A percentile compares a stretch with the other conserved stretches of the same genome.
Conservation (phyloP, 2,888 invertebrate genomes). For the Conops quadrifasciatus region DNA sequence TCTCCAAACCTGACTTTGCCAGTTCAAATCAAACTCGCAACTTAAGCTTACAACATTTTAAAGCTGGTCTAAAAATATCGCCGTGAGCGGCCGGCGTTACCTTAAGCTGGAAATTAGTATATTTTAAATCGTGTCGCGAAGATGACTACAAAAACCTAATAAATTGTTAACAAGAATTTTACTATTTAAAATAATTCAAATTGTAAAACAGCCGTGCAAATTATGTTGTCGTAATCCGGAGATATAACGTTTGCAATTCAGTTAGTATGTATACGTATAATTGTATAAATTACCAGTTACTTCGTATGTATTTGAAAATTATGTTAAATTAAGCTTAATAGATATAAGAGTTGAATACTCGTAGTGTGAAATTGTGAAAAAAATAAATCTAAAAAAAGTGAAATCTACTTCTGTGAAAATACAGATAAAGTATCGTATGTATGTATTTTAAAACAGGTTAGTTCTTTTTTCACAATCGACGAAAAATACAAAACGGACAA, state of each 20-base stretch:
- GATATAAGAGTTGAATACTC: too few relatives aligned
- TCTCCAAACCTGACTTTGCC: not conserved
- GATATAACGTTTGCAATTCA: not conserved
- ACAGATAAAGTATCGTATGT: too few relatives aligned
- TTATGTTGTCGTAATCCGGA: not conserved
- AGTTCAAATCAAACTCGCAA: constrained; percentile 12
- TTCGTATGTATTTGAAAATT: too few relatives aligned
- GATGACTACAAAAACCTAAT: constrained; percentile 39
- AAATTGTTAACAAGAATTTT: not conserved
- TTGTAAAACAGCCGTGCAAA: not conserved
- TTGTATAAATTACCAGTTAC: too few relatives aligned
- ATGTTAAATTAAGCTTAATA: too few relatives aligned
- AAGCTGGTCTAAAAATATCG: constrained; percentile 1
- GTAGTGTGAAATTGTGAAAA: too few relatives aligned
- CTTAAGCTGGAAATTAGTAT: constrained; percentile 43
- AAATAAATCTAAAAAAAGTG: too few relatives aligned
- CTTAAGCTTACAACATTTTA: not conserved
- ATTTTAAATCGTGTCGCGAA: constrained; percentile 44
- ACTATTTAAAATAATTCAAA: not conserved
- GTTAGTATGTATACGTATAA: too few relatives aligned
- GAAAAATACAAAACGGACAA: too few relatives aligned
- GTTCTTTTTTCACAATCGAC: too few relatives aligned
- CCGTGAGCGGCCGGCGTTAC: constrained; percentile 18
- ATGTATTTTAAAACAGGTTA: too few relatives aligned
- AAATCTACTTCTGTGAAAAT: too few relatives aligned